A percentile compares a stretch with the other conserved stretches of the same genome.
Conservation (phyloP, 30 jellyfish, hydroid and myxozoan genomes). For the Nemopilema nomurai region DNA sequence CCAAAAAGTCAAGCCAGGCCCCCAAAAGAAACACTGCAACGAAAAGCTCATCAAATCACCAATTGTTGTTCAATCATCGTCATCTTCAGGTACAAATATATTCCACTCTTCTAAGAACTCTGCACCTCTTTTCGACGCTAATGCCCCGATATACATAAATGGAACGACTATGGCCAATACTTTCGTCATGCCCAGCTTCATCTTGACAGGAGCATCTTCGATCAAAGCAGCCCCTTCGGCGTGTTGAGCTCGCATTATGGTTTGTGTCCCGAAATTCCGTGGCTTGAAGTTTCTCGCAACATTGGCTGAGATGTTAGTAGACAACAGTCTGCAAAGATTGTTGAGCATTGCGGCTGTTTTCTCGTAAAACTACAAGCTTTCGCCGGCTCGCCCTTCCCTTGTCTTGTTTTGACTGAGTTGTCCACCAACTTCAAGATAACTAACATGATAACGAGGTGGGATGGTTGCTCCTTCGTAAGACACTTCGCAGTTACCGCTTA, state of each 20-base stretch:
- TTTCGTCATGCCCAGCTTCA: slow-evolving; percentile 66
- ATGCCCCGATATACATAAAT: slow-evolving; percentile 72
- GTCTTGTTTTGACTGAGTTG: neutral
- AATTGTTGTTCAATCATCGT: slow-evolving; percentile 72
- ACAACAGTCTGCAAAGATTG: neutral
- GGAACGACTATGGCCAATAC: slow-evolving; percentile 68
- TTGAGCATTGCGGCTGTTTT: neutral
- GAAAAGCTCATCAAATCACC: too few species aligned
- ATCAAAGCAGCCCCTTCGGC: slow-evolving; percentile 19
- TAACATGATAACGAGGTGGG: too few species aligned
- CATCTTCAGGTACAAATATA: slow-evolving; percentile 91
- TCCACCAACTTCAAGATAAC: too few species aligned
- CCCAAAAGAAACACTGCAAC: neutral
- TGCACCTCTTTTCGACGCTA: slow-evolving; percentile 75
- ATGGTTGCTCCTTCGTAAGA: too few species aligned
- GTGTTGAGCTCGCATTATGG: neutral
- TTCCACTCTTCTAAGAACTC: slow-evolving; percentile 88
- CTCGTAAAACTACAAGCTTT: too few species aligned
- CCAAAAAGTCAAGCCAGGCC: neutral
- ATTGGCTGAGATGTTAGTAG: neutral
- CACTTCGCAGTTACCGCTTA: too few species aligned
- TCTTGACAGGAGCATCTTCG: slow-evolving; percentile 59
- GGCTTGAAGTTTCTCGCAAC: neutral
- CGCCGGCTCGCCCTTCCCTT: neutral
- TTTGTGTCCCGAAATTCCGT: neutral